Conservation (phyloP, 2,888 invertebrate genomes). For the Rugalucina vietnamica region DNA sequence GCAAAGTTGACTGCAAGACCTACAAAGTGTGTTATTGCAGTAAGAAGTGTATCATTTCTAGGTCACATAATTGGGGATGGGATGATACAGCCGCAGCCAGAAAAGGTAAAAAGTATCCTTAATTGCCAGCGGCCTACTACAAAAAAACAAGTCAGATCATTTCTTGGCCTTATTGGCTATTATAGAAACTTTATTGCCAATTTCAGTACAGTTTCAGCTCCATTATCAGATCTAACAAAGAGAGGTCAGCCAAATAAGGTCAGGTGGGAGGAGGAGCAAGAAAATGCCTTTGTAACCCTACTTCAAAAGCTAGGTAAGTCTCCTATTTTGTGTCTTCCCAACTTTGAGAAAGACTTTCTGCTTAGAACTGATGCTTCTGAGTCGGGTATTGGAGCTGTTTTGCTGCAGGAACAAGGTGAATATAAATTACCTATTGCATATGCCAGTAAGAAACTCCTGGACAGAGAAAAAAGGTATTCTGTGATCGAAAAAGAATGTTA, state of each 20-base stretch:
- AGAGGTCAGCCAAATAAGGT: slow-evolving; percentile 34
- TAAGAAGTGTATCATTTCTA: too few relatives aligned
- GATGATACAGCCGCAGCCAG: slow-evolving; percentile 17
- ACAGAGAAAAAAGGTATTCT: slow-evolving; percentile 61
- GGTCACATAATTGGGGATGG: slow-evolving; percentile 34
- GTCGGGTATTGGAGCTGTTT: slow-evolving; percentile 68
- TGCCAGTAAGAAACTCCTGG: slow-evolving; percentile 61
- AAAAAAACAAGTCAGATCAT: slow-evolving; percentile 30
- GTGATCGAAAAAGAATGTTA: slow-evolving; percentile 66
- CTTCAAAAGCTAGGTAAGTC: slow-evolving; percentile 14
- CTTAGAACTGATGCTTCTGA: slow-evolving; percentile 68
- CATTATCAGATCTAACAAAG: slow-evolving; percentile 10
- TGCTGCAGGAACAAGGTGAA: slow-evolving; percentile 57
- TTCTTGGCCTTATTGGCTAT: slow-evolving; percentile 6
- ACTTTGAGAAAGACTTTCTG: slow-evolving; percentile 52
- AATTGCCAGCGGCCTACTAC: slow-evolving; percentile 40
- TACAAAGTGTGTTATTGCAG: slow-evolving; percentile 21
- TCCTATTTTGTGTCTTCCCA: slow-evolving; percentile 62
- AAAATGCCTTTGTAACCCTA: slow-evolving; percentile 42
- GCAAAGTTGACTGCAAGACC: slow-evolving; percentile 23
- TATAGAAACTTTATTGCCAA: background rate
- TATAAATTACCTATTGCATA: slow-evolving; percentile 65
- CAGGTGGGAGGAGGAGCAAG: slow-evolving; percentile 41
- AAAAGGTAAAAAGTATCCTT: slow-evolving; percentile 37
- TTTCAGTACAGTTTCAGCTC: background rate